Evolutionary conservation across 1,140 invertebrate genomes (phyloP), one percentile per base, ranked within the genome.

Genomic region (Choristoneura fumiferana): DNA sequence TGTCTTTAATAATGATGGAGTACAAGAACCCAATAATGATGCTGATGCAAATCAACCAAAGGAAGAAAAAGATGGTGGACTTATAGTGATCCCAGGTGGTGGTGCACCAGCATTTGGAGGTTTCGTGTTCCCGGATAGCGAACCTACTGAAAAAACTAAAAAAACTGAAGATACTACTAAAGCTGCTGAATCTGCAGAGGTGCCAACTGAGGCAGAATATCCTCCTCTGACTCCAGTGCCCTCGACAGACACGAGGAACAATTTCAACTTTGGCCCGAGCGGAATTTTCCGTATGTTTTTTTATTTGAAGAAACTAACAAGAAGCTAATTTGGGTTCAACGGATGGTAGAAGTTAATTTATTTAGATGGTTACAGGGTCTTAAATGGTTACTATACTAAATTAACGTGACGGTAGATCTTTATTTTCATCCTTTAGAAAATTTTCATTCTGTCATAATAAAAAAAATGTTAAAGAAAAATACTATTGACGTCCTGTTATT

Each of bases 251-350:
- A 58, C 63, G 0, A 69, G 69, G 8, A 74, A 77, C 56, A 76
- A 75, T 61, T 63, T 76, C 57, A 73, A 80, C 58, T 78, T 81
- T 18, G 72, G 69, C 54, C 10, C 59, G 2, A 52, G 57, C 37
- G 67, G 64, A 63, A 37, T 71, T 36, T 85, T 85, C 72, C 57
- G 82, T 84, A 84, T 62, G 54, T 57, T 59, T 37, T 57, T 65
- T 39, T 13, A 53, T 35, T 18, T 49, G 45, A 22, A 29, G 14
- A 18, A 37, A 61, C 18, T 38, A 43, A 43, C 40, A 43, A 8
- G 1, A 14, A 8, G 38, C 9, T 13, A 38, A 15, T 15, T 29
- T 29, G 22, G 22, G 22, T 2, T 29, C 22, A 29, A 29, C 2
- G 22, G 22, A 29, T 3, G 2, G 22, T 29, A 29, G 22, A 29